A percentile compares a stretch with the other conserved stretches of the same genome.
Evolutionary conservation across 2,113 vertebrate species (phyloP).

Genomic region (Aegotheles bennettii): DNA sequence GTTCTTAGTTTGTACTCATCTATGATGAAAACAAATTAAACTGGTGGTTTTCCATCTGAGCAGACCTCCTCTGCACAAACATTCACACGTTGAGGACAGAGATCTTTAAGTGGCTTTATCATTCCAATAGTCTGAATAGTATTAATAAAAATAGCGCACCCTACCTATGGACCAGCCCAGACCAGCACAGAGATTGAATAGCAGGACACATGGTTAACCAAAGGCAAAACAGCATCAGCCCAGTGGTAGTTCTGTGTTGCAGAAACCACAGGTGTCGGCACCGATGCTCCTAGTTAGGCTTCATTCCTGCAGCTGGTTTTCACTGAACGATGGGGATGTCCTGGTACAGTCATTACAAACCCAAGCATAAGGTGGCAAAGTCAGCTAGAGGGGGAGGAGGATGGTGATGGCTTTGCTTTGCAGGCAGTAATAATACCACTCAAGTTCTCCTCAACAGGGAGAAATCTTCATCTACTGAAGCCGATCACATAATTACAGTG

Average conservation of each 20-base stretch:
- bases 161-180: accelerated
- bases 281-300: neutral
- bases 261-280: neutral
- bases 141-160: neutral
- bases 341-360: neutral
- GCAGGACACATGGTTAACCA: neutral
- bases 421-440: neutral
- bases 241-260: neutral
- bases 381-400: neutral
- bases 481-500: neutral
- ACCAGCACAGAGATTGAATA: neutral
- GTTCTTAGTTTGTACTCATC: neutral
- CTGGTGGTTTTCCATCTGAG: neutral
- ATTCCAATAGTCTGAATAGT: neutral
- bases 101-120: neutral
- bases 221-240: neutral
- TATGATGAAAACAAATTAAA: neutral
- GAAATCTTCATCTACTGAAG: neutral
- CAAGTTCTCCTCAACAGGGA: neutral
- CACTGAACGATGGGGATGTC: neutral
- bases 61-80: neutral
- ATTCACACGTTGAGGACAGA: neutral
- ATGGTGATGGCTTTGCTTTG: neutral
- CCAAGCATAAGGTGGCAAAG: neutral
- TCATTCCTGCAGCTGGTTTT: neutral